phyloP scores from a whole-genome alignment of 1,140 invertebrate species.

The Eumeta japonica region DNA sequence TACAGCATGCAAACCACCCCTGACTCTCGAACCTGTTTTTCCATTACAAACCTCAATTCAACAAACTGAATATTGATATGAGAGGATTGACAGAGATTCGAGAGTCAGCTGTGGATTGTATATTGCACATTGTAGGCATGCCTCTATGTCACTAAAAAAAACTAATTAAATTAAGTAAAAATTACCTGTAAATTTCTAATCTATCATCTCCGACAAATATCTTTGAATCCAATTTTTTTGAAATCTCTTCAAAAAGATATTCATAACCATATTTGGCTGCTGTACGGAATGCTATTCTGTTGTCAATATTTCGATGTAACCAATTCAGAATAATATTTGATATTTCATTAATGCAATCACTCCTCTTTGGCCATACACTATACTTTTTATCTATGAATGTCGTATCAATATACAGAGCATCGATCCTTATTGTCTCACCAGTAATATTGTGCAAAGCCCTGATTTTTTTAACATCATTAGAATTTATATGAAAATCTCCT shows the following conservation, averaged over 20 bases:
- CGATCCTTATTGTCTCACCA: conserved; percentile 54
- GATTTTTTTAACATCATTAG: conserved; percentile 57
- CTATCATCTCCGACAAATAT: conserved; percentile 53
- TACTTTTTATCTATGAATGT: conserved; percentile 63
- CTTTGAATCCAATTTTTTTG: conserved; percentile 47
- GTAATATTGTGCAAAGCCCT: conserved; percentile 53
- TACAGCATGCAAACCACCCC: no score
- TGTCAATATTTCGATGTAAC: conserved; percentile 44
- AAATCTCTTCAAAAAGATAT: conserved; percentile 61
- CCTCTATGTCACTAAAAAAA: no score
- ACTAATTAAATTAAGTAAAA: no score
- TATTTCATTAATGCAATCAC: conserved; percentile 55
- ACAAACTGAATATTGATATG: no score
- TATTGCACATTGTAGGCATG: no score
- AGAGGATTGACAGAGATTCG: no score
- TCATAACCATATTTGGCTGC: conserved; percentile 62
- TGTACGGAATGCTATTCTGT: conserved; percentile 57
- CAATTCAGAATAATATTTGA: conserved; percentile 55
- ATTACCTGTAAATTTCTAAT: conserved; percentile 39
- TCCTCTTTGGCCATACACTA: conserved; percentile 59
- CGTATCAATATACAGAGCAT: conserved; percentile 69
- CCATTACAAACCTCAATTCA: no score
- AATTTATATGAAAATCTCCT: conserved; percentile 67
- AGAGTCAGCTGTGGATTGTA: no score
- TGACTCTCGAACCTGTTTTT: no score